Conservation (phyloP, 2,888 invertebrate species). For the Phlogophora meticulosa region DNA sequence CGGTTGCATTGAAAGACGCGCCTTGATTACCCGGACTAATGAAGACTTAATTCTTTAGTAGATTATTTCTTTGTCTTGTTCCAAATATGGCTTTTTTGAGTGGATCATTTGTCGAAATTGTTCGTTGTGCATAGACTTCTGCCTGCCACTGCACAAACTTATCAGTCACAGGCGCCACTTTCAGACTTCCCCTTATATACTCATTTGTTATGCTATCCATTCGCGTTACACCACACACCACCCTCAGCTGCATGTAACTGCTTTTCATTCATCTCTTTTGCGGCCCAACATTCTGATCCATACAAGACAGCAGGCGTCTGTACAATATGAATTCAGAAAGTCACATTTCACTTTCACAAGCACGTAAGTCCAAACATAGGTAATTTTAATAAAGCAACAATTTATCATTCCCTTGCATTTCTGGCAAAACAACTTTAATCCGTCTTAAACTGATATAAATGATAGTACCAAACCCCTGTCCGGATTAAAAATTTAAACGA, state of each 20-base stretch:
- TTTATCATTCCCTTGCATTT: constrained; percentile 24
- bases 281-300: too few relatives aligned
- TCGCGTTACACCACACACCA: too few relatives aligned
- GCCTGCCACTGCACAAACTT: too few relatives aligned
- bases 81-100: background rate
- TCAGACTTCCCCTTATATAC: too few relatives aligned
- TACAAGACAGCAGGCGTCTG: too few relatives aligned
- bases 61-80: constrained; percentile 34
- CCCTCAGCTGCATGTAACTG: too few relatives aligned
- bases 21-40: constrained; percentile 48
- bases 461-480: constrained; percentile 60
- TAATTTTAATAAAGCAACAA: constrained; percentile 14
- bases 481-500: constrained; percentile 82
- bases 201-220: too few relatives aligned
- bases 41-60: constrained; percentile 36
- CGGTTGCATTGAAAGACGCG: constrained; percentile 33
- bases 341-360: too few relatives aligned
- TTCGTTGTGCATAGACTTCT: background rate
- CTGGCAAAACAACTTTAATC: constrained; percentile 52
- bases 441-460: constrained; percentile 74
- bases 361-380: too few relatives aligned
- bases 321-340: too few relatives aligned
- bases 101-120: background rate
- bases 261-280: too few relatives aligned
- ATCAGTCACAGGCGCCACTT: too few relatives aligned